Evolutionary conservation across 2,797 vertebrate species (phyloP), one percentile per base, ranked within the genome.

Genomic region (Poecile montanus): DNA sequence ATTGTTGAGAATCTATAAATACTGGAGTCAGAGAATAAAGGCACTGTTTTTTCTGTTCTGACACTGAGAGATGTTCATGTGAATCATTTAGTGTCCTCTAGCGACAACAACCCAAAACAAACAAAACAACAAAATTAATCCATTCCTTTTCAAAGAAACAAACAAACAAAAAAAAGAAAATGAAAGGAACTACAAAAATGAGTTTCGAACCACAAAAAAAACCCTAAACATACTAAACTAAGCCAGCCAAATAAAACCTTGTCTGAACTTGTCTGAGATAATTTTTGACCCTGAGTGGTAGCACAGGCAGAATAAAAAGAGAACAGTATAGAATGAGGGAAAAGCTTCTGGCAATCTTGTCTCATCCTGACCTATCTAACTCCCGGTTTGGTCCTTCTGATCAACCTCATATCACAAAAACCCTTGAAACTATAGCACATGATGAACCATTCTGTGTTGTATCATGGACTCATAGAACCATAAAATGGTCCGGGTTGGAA

Each of bases 131-230:
- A 51, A 44, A 34, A 56, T n/a, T 11, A 23, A 62, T n/a, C 36
- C 30, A 22, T 51, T 20, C 7, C 29, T 29, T 16, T 40, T 40
- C 38, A 40, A 13, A 40, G 38, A 40, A 40, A 40, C 38, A 40
- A 40, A 40, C 38, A 40, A 40, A 40, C 12, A 40, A 5, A 44
- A 36, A n/a, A 3, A n/a, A 9, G 2, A 3, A 3, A 32, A 18
- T 23, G 10, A 1, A 16, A 9, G 1, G 13, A 9, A 21, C 4
- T 42, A 25, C 6, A 27, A 47, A 32, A 42, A 45, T 62, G 1
- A 13, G 10, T 10, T 4, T 11, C 15, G 57, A 63, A 27, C 3
- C 16, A 27, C n/a, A 18, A 53, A 47, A 23, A 18, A 17, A 1
- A n/a, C n/a, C 10, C 14, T 10, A 54, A 57, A 27, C 17, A 26